Base-by-base conservation (phyloP, 2,797 vertebrate genomes). In the Pipistrellus kuhlii region DNA sequence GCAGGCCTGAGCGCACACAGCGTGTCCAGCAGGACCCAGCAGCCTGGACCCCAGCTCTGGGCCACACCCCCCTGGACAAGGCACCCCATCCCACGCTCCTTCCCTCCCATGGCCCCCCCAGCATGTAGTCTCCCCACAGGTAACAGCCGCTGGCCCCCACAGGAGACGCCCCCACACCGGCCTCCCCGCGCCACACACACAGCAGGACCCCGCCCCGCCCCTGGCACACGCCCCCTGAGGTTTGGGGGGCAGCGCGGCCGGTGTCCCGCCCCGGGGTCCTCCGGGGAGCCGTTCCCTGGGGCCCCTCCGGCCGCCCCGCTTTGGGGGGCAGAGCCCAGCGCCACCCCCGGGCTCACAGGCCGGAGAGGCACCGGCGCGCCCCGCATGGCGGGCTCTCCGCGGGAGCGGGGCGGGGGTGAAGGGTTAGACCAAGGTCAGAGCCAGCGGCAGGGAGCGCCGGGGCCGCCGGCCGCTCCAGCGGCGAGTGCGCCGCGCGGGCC, bases 371-470 rank as follows among this genome's bases (percentile, higher is more conserved):
- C 27, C 4, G 44, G 27, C 17, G 13, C 38, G 38, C 38, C 38
- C 38, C 38, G 38, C 38, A 7, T 41, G 38, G 38, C 38, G 27
- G n/a, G 14, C 62, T 41, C 38, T 20, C 55, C 69, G 71, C 64
- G 35, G 0, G 1, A 77, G 18, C 46, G 46, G 46, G 44, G 1
- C 35, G 8, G 8, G 30, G 46, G 44, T 21, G 5, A 66, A 73
- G 51, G 35, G 57, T 27, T 1, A 41, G 64, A 25, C 64, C 96
- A 93, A 96, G 96, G 93, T 92, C 89, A 92, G 30, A 32, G 62
- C 64, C 64, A 6, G 2, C 32, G 44, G 41, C 4, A 3, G 12
- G 3, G 73, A 55, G 27, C 14, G 4, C 14, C 11, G 41, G 2
- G 17, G 35, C n/a, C 27, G 62, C 8, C 78, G n/a, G 55, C 64